Percentiles rank a stretch among this genome's conserved stretches.
phyloP scores from a whole-genome alignment of 1,140 invertebrate genomes.

The Ceratosolen solmsi region DNA sequence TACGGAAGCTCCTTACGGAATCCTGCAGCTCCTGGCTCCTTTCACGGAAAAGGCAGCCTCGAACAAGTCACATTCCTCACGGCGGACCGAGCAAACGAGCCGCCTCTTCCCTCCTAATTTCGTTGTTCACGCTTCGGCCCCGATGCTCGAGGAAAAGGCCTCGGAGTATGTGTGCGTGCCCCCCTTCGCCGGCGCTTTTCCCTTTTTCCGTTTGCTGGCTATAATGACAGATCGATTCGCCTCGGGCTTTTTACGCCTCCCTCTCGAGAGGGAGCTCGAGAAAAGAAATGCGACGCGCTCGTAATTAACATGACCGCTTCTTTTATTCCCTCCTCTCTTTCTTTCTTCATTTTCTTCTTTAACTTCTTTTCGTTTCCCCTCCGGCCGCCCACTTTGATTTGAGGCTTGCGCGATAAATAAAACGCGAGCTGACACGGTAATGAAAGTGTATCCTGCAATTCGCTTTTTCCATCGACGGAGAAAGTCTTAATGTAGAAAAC shows the following conservation, averaged over 20 bases:
- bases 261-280: background rate
- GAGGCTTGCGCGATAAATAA: background rate
- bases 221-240: constrained; percentile 18
- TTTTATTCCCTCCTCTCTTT: background rate
- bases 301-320: background rate
- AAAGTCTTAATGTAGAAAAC: background rate
- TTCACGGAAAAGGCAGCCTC: background rate
- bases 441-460: background rate
- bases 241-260: constrained; percentile 2
- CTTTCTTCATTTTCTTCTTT: background rate
- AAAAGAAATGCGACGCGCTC: background rate
- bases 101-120: constrained; percentile 11
- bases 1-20: constrained; percentile 5
- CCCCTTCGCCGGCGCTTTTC: background rate
- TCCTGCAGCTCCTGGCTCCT: background rate
- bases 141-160: background rate
- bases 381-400: too few relatives aligned
- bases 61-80: background rate
- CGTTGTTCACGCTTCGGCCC: background rate
- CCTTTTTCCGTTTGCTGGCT: background rate
- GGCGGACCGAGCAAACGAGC: background rate
- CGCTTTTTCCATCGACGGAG: background rate
- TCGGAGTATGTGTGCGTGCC: background rate
- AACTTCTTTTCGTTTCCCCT: too few relatives aligned
- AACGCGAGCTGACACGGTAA: background rate